Percentiles rank a stretch among this genome's conserved stretches.
These are phyloP conservation scores for Gadopsis marmoratus DNA, from an alignment of 2,797 vertebrate species.

Conservation along the genomic window DNA sequence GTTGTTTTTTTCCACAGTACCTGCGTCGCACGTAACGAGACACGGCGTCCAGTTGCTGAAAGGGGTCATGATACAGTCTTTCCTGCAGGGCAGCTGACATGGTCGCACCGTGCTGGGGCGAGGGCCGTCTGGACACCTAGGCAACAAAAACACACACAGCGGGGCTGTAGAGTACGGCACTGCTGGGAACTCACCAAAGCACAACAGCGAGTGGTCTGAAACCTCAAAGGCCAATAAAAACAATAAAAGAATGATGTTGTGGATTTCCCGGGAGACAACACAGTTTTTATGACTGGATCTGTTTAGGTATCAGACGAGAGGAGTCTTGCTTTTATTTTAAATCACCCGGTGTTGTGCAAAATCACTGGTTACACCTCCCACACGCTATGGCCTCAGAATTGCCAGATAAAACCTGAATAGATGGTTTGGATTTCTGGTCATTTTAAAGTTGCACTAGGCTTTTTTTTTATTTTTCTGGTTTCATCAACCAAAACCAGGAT, in stretches of 20 bases:
- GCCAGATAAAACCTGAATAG: neutral
- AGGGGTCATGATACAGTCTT: conserved; percentile 93
- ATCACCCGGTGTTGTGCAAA: neutral
- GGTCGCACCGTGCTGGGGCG: conserved; percentile 92
- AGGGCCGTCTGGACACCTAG: conserved; percentile 95
- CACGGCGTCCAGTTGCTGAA: conserved; percentile 95
- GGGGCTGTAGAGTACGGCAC: neutral
- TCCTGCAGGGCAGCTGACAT: conserved; percentile 94
- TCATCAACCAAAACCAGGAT: neutral
- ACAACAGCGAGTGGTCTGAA: neutral
- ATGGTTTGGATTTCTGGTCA: conserved; percentile 6
- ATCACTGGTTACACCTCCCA: neutral
- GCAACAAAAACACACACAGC: conserved; percentile 37
- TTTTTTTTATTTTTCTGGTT: neutral
- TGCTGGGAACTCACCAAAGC: conserved; percentile 27
- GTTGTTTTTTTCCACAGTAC: conserved; percentile 76
- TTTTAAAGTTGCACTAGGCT: neutral
- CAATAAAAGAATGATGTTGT: neutral
- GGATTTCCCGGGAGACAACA: conserved; percentile 5
- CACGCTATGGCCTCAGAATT: neutral
- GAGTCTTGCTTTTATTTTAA: neutral
- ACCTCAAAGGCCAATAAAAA: neutral
- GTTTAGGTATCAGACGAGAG: neutral
- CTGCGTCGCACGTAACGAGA: conserved; percentile 90
- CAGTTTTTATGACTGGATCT: neutral